Evolutionary conservation across 2,113 vertebrate genomes (phyloP).

Genomic region (Picathartes gymnocephalus): DNA sequence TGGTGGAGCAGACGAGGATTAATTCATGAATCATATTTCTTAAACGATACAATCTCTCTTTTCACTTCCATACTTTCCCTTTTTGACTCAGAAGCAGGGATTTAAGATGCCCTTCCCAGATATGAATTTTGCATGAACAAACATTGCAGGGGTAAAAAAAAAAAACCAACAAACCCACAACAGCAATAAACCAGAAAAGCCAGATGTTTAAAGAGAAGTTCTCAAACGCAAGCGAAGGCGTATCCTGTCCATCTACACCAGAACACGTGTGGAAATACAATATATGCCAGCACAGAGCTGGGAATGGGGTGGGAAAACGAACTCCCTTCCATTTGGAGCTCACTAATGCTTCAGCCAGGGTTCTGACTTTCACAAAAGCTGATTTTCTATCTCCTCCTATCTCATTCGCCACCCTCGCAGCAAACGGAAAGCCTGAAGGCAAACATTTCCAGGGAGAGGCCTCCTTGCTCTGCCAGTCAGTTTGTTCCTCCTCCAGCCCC

Average conservation of each 20-base stretch:
- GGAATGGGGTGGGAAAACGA: neutral
- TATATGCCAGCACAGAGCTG: neutral
- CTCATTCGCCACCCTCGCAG: neutral
- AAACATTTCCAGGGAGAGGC: neutral
- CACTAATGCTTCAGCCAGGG: slow-evolving; percentile 6
- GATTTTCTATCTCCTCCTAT: neutral
- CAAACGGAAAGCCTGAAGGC: slow-evolving; percentile 17
- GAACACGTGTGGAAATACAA: neutral
- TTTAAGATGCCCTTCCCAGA: slow-evolving; percentile 54
- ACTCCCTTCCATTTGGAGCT: slow-evolving; percentile 7
- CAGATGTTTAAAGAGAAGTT: slow-evolving; percentile 10
- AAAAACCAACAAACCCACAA: neutral
- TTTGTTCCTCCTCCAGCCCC: neutral
- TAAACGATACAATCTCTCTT: slow-evolving; percentile 57
- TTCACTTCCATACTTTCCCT: slow-evolving; percentile 57
- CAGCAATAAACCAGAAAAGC: slow-evolving; percentile 6
- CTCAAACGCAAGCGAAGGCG: neutral
- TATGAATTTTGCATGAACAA: slow-evolving; percentile 57
- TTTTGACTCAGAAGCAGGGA: slow-evolving; percentile 55
- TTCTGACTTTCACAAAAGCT: neutral
- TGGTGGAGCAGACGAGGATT: slow-evolving; percentile 66
- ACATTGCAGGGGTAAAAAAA: neutral
- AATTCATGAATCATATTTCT: slow-evolving; percentile 67
- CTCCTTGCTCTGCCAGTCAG: neutral
- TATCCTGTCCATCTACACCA: neutral